Evolutionary conservation across 2,797 vertebrate species (phyloP).

Genomic region (Rhodeus uyekii): DNA sequence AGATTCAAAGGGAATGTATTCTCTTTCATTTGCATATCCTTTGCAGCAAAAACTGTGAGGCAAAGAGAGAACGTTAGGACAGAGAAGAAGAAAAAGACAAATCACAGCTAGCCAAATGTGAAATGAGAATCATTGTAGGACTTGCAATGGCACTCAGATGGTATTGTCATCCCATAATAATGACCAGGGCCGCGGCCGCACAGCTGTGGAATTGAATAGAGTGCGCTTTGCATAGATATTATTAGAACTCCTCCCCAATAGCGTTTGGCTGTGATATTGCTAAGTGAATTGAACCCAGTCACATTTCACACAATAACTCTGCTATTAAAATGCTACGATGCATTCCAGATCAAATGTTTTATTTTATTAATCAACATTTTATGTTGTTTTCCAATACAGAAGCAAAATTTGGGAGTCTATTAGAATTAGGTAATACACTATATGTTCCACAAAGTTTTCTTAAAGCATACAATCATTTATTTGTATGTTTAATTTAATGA

Average conservation of each 20-base stretch:
- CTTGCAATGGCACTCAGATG: not conserved
- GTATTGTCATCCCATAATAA: conserved; percentile 40
- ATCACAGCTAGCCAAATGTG: conserved; percentile 16
- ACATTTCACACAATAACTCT: conserved; percentile 1
- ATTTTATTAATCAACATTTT: not conserved
- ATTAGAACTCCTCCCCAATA: conserved; percentile 25
- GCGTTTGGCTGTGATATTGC: conserved; percentile 10
- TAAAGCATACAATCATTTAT: not conserved
- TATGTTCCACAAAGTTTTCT: too few species aligned
- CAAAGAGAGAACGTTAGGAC: not conserved
- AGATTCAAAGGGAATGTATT: not conserved
- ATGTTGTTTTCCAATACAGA: not conserved
- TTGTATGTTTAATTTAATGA: not conserved
- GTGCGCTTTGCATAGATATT: conserved; percentile 25
- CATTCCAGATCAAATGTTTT: not conserved
- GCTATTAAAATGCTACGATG: not conserved
- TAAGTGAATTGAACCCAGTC: not conserved
- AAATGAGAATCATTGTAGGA: conserved; percentile 29
- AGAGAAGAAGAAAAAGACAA: conserved; percentile 24
- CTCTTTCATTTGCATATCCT: conserved; percentile 25
- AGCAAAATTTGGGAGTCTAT: not conserved
- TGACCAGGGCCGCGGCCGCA: conserved; percentile 3
- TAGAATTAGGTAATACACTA: not conserved
- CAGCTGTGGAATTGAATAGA: conserved; percentile 37
- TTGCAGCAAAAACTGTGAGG: conserved; percentile 2